These are phyloP conservation scores for Falco columbarius DNA, from an alignment of 2,797 vertebrate genomes.

Conservation along the genomic window DNA sequence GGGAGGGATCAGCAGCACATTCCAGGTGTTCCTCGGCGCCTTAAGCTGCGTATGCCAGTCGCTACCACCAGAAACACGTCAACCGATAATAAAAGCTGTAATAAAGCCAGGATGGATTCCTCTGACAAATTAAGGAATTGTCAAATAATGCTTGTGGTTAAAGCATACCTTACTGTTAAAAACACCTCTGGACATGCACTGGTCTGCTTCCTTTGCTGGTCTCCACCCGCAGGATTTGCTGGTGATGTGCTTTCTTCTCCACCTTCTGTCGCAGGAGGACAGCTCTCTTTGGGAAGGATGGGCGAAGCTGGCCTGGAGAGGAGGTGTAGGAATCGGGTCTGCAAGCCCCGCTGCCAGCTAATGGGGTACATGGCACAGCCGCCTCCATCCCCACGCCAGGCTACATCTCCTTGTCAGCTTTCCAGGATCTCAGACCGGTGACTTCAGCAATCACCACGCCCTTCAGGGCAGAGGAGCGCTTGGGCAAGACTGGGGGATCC, in stretches of 20 bases:
- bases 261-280: not conserved
- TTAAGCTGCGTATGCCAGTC: fast-evolving
- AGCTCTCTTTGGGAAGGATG: not conserved
- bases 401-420: not conserved
- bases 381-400: not conserved
- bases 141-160: not conserved
- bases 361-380: not conserved
- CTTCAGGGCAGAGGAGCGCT: fast-evolving
- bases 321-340: not conserved
- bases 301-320: not conserved
- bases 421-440: not conserved
- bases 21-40: not conserved
- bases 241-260: not conserved
- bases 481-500: not conserved
- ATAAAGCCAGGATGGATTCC: not conserved
- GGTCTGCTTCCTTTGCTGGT: not conserved
- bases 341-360: not conserved
- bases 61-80: not conserved
- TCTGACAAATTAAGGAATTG: not conserved
- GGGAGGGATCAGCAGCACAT: not conserved
- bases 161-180: not conserved
- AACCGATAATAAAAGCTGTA: not conserved
- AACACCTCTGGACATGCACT: too few species aligned
- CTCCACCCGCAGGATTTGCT: not conserved
- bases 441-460: not conserved